A percentile compares a stretch with the other conserved stretches of the same genome.
Evolutionary conservation across 2,113 vertebrate species (phyloP).

Genomic region (Zosterops japonicus): DNA sequence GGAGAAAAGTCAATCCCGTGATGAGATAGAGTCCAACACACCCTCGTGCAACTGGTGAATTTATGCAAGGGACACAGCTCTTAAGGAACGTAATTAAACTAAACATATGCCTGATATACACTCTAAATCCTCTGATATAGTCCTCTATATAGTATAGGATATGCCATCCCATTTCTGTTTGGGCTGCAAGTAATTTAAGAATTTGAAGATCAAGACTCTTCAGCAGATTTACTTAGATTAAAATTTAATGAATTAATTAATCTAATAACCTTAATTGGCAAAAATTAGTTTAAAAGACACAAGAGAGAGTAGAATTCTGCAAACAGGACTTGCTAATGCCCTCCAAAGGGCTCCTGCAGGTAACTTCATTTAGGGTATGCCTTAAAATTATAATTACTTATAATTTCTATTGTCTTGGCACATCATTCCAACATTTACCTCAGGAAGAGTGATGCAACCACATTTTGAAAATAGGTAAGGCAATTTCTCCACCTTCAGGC

Average conservation of each 20-base stretch:
- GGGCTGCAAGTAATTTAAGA: background rate
- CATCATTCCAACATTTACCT: background rate
- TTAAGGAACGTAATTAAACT: background rate
- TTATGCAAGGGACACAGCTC: background rate
- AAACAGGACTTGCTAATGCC: background rate
- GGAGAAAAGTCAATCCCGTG: background rate
- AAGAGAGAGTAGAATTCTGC: background rate
- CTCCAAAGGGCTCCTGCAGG: background rate
- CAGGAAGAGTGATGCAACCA: background rate
- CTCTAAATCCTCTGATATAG: background rate
- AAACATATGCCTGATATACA: background rate
- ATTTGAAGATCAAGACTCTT: conserved; percentile 16
- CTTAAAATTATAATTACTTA: background rate
- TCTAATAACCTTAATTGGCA: conserved; percentile 8
- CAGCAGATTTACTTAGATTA: background rate
- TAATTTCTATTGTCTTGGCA: background rate
- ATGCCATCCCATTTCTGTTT: background rate
- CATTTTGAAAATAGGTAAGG: background rate
- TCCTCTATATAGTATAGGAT: background rate
- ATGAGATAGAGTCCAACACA: background rate
- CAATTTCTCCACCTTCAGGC: background rate
- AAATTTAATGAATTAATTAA: conserved; percentile 8
- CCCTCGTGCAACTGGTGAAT: background rate
- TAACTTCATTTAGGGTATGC: background rate
- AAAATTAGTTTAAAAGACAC: background rate